A percentile compares a stretch with the other conserved stretches of the same genome.
These are phyloP conservation scores for Caenorhabditis sp. DNA, from an alignment of 2,888 invertebrate species.

Conservation along the genomic window DNA sequence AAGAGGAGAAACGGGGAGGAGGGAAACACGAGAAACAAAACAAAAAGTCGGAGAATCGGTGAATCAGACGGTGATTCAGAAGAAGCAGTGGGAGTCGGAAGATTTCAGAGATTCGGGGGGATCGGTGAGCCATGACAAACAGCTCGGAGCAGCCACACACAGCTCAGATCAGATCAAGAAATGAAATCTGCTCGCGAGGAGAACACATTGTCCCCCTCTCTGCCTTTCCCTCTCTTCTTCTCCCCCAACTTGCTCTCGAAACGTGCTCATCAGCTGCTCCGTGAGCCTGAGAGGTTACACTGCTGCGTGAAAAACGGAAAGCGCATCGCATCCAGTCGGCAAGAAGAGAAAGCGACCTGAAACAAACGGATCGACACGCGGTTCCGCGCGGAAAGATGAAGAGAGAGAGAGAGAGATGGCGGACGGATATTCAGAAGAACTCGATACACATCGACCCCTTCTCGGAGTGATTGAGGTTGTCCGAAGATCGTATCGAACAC, in stretches of 20 bases:
- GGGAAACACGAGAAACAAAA: constrained; percentile 17
- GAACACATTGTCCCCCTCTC: neutral
- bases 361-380: neutral
- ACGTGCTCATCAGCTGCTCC: constrained; percentile 44
- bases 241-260: too few relatives aligned
- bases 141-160: too few relatives aligned
- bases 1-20: neutral
- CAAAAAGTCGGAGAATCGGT: constrained; percentile 17
- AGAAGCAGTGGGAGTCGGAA: neutral
- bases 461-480: constrained; percentile 36
- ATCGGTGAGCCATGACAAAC: too few relatives aligned
- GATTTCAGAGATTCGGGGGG: neutral
- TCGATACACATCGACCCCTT: constrained; percentile 49
- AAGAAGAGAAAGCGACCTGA: neutral
- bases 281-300: constrained; percentile 41
- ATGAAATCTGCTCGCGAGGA: neutral
- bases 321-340: too few relatives aligned
- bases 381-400: constrained; percentile 2
- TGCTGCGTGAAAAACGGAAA: neutral
- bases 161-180: constrained; percentile 6
- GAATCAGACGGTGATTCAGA: neutral
- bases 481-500: neutral
- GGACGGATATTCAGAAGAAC: neutral
- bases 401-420: constrained; percentile 3
- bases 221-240: too few relatives aligned